These are phyloP conservation scores for Crocidura indochinensis DNA, from an alignment of 2,797 vertebrate genomes.

Conservation along the genomic window DNA sequence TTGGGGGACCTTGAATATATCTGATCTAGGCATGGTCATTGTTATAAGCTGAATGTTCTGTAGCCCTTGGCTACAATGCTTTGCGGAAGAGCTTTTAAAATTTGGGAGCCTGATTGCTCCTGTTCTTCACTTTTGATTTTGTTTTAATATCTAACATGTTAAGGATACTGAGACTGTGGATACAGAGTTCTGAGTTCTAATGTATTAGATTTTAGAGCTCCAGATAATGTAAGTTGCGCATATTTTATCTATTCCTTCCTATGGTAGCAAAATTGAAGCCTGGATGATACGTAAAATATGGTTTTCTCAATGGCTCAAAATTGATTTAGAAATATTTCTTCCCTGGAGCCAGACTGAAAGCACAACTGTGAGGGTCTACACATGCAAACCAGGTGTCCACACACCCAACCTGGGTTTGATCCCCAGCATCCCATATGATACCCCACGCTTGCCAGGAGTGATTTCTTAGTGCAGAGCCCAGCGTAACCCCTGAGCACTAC, in stretches of 20 bases:
- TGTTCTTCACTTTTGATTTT: not conserved
- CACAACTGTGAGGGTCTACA: no score
- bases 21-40: not conserved
- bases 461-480: no score
- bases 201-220: not conserved
- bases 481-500: no score
- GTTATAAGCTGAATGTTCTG: not conserved
- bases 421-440: no score
- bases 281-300: not conserved
- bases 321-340: no score
- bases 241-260: not conserved
- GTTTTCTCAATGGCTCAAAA: constrained; percentile 8
- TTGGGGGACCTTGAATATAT: not conserved
- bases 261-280: constrained; percentile 1
- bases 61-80: not conserved
- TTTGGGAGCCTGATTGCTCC: not conserved
- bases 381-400: no score
- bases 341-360: no score
- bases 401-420: no score
- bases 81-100: not conserved
- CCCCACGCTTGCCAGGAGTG: no score
- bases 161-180: not conserved
- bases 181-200: not conserved
- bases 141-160: not conserved
- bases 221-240: constrained; percentile 12